phyloP scores from a whole-genome alignment of 2,888 invertebrate species.

The Geophilus truncorum region DNA sequence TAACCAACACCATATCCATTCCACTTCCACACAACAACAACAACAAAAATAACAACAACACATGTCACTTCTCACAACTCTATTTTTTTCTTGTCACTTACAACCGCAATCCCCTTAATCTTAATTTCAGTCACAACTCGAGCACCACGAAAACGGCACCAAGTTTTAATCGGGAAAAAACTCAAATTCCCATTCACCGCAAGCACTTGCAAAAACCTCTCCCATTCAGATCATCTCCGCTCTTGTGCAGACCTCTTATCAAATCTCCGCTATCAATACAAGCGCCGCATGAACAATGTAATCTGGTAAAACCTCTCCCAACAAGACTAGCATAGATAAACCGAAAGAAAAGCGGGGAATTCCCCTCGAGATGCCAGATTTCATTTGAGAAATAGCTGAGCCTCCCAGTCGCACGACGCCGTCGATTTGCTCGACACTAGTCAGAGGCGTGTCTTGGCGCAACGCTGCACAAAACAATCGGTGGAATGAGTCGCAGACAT shows the following conservation, averaged over 20 bases:
- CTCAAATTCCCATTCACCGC: neutral
- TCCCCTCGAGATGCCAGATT: neutral
- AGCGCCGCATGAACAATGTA: neutral
- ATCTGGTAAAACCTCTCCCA: neutral
- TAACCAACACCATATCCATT: too few relatives aligned
- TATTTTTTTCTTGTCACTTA: too few relatives aligned
- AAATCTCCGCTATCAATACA: neutral
- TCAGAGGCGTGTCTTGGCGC: neutral
- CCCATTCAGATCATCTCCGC: neutral
- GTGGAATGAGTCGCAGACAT: neutral
- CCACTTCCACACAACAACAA: too few relatives aligned
- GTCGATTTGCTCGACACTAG: neutral
- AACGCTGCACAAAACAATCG: too few relatives aligned
- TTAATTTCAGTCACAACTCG: too few relatives aligned
- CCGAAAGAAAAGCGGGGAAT: neutral
- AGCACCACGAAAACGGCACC: too few relatives aligned
- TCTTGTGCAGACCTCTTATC: neutral
- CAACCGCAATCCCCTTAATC: too few relatives aligned
- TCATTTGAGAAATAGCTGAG: neutral
- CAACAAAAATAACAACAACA: too few relatives aligned
- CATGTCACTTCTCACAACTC: too few relatives aligned
- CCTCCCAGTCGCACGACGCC: neutral
- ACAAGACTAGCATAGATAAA: neutral
- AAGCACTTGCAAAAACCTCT: neutral
- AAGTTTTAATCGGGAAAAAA: neutral